Base-by-base conservation (phyloP, 37 sponge, comb jelly and placozoan species). In the Spongilla lacustris region DNA sequence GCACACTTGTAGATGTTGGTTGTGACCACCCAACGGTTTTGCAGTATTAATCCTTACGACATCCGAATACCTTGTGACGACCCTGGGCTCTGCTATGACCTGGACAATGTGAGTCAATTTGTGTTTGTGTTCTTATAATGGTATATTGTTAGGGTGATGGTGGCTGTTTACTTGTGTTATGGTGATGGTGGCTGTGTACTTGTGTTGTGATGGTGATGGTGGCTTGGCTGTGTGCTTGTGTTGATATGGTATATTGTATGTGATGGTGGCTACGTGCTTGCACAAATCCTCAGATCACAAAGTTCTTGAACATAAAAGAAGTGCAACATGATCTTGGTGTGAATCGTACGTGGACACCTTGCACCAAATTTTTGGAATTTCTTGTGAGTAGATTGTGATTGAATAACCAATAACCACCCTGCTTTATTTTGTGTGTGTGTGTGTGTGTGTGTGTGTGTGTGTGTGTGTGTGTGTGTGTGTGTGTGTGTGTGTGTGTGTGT, bases 1-100 rank as follows among this genome's bases (percentile, higher is more conserved):
- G 50, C n/a, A n/a, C n/a, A n/a, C n/a, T n/a, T n/a, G n/a, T n/a
- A n/a, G n/a, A n/a, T n/a, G n/a, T n/a, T n/a, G n/a, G n/a, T n/a
- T n/a, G n/a, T n/a, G n/a, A n/a, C 36, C 29, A 11, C 31, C 26
- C 41, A 0, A 32, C 28, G 76, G 41, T 9, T 81, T 81, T 41
- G 34, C 69, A 90, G 86, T 33, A 91, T 94, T 76, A 91, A 94
- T 67, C 81, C 85, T 49, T 94, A 94, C 70, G 92, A 94, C 36
- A 79, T 88, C 69, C 74, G 89, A n/a, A 85, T 79, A 68, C 70
- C 69, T 49, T 91, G 92, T 82, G 69, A 67, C 0, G 76, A 24
- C 27, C 80, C 89, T 72, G 89, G 90, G 22, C 72, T 88, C 22
- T 94, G 95, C 82, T 91, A 91, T 66, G 58, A 94, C 36, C 28